Evolutionary conservation across 2,888 invertebrate genomes (phyloP).

Genomic region (Archips xylosteana): DNA sequence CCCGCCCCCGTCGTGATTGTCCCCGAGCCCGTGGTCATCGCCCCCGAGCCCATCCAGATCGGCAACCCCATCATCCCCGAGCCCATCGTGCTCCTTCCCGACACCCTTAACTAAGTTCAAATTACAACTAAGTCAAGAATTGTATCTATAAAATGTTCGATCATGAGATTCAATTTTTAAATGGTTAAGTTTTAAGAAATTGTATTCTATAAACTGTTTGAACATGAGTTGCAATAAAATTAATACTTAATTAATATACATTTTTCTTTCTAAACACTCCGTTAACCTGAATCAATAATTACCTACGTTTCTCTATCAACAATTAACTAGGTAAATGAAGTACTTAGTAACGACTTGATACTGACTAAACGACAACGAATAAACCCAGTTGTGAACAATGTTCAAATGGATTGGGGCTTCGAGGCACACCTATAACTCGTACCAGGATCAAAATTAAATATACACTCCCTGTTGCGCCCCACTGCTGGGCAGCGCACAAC

Average conservation of each 20-base stretch:
- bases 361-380: too few species aligned
- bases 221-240: conserved; percentile 43
- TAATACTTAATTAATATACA: conserved; percentile 9
- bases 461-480: too few species aligned
- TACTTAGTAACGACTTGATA: too few species aligned
- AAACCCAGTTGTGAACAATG: too few species aligned
- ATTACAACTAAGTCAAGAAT: conserved; percentile 8
- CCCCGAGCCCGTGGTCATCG: conserved; percentile 38
- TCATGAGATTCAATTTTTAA: conserved; percentile 33
- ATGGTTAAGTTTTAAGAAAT: conserved; percentile 21
- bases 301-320: not conserved
- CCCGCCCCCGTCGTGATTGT: conserved; percentile 43
- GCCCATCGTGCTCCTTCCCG: conserved; percentile 54
- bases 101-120: conserved; percentile 56
- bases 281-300: not conserved
- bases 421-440: too few species aligned
- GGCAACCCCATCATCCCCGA: conserved; percentile 43
- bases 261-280: not conserved
- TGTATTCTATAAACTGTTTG: conserved; percentile 40
- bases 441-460: too few species aligned
- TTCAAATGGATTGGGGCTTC: too few species aligned
- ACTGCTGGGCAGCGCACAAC: too few species aligned
- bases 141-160: conserved; percentile 38
- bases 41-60: conserved; percentile 37
- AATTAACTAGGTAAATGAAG: too few species aligned